Base-by-base conservation (phyloP, 2,888 invertebrate genomes). In the Lycia hirtaria region DNA sequence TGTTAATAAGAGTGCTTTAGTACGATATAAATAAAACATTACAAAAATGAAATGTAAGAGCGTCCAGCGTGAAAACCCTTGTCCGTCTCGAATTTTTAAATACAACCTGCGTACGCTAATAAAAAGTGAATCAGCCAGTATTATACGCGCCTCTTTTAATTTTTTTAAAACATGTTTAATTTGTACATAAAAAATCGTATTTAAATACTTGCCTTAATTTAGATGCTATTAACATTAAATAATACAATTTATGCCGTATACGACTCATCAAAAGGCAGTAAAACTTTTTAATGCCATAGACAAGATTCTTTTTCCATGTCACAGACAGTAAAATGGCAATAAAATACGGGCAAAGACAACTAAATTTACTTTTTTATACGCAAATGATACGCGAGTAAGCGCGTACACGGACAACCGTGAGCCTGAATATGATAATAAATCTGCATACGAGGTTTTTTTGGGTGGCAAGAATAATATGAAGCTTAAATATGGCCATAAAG, bases 371-470 rank as follows among this genome's bases (percentile, higher is more conserved):
- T 75, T 71, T 70, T 68, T 62, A 69, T 73, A 80, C 70, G 75
- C 72, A 80, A 81, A 82, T 83, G 67, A 68, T 68, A 56, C 28
- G 57, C 45, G 59, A 60, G 63, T 77, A 80, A 54, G 78, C 79
- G 59, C 45, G 54, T 69, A 67, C 82, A 81, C 78, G 80, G 28
- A 35, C 69, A 67, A 10, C 51, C 80, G 77, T 81, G 82, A 67
- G 64, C 37, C 10, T 58, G 80, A 75, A 81, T 81, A 80, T 81
- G 66, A 67, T 76, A 76, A 76, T 76, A 67, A 69, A 69, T 71
- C 66, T 67, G 55, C 62, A 63, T 66, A 68, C 19, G 56, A 20
- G 37, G 35, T 38, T 12, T 45, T 56, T 38, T 49, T 44, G n/a
- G 20, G 32, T 30, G 41, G 28, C 33, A 35, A 40, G 41, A 54